phyloP scores from a whole-genome alignment of 2,888 invertebrate species.

The Craniophora ligustri region DNA sequence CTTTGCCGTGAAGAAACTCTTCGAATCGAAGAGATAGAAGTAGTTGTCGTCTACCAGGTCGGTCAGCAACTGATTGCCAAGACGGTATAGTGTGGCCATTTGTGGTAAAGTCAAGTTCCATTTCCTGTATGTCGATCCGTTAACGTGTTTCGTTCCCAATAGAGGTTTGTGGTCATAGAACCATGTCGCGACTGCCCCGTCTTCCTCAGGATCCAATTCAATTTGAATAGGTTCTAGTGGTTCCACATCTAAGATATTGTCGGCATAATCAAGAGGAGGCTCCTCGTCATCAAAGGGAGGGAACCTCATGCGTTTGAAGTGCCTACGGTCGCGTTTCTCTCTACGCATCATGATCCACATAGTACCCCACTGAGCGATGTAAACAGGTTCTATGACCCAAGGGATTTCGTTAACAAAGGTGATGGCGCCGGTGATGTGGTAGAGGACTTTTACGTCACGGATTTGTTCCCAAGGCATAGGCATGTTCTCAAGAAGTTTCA shows the following conservation, averaged over 20 bases:
- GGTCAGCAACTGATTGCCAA: constrained; percentile 99
- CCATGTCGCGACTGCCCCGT: constrained; percentile 97
- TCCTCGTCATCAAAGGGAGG: constrained; percentile 99
- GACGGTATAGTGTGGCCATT: constrained; percentile 98
- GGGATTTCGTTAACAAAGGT: constrained; percentile 99
- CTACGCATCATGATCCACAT: constrained; percentile 99
- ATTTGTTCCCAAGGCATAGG: constrained; percentile 99
- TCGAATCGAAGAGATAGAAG: constrained; percentile 99
- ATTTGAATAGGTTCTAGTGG: constrained; percentile 99
- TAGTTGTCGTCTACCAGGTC: constrained; percentile 99
- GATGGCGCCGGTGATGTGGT: constrained; percentile 99
- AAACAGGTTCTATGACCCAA: constrained; percentile 99
- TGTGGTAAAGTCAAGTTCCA: constrained; percentile 99
- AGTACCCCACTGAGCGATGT: constrained; percentile 99
- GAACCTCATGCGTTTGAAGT: constrained; percentile 99
- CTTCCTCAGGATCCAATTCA: constrained; percentile 98
- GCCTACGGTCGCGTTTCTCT: constrained; percentile 99
- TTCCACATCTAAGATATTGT: constrained; percentile 99
- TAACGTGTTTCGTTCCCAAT: constrained; percentile 97
- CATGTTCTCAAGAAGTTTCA: constrained; percentile 99
- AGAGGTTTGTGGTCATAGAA: constrained; percentile 99
- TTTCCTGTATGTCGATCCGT: constrained; percentile 98
- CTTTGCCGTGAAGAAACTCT: constrained; percentile 99
- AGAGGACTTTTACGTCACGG: constrained; percentile 98
- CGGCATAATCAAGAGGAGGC: constrained; percentile 99